These are phyloP conservation scores for Amitus sp. DNA, from an alignment of 2,888 invertebrate species.

Conservation along the genomic window DNA sequence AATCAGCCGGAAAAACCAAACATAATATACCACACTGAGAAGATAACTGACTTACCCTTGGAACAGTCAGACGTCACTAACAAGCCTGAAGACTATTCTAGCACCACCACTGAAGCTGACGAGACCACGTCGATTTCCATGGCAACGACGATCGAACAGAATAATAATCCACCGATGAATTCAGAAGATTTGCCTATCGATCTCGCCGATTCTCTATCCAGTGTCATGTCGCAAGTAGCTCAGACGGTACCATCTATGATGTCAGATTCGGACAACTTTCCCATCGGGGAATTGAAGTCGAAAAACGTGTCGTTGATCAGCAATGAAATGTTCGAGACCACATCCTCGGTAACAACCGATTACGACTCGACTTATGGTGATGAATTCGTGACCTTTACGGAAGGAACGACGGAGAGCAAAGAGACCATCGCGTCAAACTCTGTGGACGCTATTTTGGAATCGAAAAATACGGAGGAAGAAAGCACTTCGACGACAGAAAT, in stretches of 20 bases:
- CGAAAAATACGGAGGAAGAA: constrained; percentile 13
- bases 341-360: constrained; percentile 10
- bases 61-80: not conserved
- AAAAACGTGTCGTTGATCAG: constrained; percentile 32
- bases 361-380: constrained; percentile 4
- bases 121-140: constrained; percentile 19
- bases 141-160: constrained; percentile 15
- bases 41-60: constrained; percentile 7
- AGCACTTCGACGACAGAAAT: constrained; percentile 1
- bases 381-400: constrained; percentile 13
- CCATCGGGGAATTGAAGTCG: constrained; percentile 34
- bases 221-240: constrained; percentile 55
- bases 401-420: not conserved
- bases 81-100: constrained; percentile 7
- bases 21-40: constrained; percentile 8
- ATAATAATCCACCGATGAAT: constrained; percentile 15
- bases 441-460: constrained; percentile 4
- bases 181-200: constrained; percentile 47
- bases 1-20: constrained; percentile 29
- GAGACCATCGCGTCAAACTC: constrained; percentile 5
- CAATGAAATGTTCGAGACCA: constrained; percentile 29
- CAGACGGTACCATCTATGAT: constrained; percentile 47
- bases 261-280: constrained; percentile 32
- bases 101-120: constrained; percentile 7
- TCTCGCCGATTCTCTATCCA: constrained; percentile 53